Percentiles rank a stretch among this genome's conserved stretches.
Evolutionary conservation across 2,797 vertebrate species (phyloP).

Genomic region (Sparidentex hasta): DNA sequence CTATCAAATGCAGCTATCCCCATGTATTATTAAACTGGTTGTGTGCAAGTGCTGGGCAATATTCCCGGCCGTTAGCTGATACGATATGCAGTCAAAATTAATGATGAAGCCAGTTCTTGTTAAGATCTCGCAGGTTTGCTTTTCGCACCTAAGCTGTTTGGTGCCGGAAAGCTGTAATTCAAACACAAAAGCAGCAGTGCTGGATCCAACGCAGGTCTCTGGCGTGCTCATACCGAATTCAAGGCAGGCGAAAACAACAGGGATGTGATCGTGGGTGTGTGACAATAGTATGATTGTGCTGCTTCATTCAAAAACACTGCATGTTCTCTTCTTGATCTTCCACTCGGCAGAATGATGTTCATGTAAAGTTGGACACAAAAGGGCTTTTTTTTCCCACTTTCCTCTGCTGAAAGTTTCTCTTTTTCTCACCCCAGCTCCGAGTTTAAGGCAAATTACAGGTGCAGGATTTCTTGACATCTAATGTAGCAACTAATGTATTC

Average conservation of each 20-base stretch:
- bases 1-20: constrained; percentile 10
- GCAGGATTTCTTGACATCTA: too few relatives aligned
- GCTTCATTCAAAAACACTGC: background rate
- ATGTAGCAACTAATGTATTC: background rate
- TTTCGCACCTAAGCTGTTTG: constrained; percentile 10
- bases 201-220: background rate
- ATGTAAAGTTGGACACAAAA: background rate
- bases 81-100: constrained; percentile 19
- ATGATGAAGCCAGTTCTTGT: constrained; percentile 8
- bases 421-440: background rate
- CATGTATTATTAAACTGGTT: constrained; percentile 36
- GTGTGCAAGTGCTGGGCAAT: constrained; percentile 5
- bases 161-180: constrained; percentile 1
- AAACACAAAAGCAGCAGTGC: background rate
- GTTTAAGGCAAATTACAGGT: too few relatives aligned
- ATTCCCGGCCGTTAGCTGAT: constrained; percentile 19
- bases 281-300: too few relatives aligned
- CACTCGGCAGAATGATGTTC: background rate
- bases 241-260: background rate
- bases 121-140: constrained; percentile 7
- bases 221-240: background rate
- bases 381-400: background rate
- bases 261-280: too few relatives aligned
- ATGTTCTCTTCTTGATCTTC: background rate
- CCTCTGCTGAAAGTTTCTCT: background rate